These are phyloP conservation scores for Keiferia lycopersicella DNA, from an alignment of 2,888 invertebrate genomes.

Conservation along the genomic window DNA sequence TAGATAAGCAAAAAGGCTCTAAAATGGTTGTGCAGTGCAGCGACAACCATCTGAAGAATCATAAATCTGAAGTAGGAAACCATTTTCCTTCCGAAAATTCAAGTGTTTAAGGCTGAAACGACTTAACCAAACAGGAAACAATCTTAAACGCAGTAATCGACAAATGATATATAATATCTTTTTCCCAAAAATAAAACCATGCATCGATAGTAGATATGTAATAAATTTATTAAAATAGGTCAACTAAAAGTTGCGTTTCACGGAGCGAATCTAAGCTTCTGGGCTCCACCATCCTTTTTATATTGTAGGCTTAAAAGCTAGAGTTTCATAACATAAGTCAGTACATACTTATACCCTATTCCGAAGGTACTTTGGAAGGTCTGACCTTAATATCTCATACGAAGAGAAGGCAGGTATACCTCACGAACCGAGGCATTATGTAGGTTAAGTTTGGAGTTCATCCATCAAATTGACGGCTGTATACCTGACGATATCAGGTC, in stretches of 20 bases:
- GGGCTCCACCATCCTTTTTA: not conserved
- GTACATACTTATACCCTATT: not conserved
- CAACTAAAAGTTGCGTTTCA: not conserved
- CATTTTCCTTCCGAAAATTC: too few species aligned
- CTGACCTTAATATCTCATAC: conserved; percentile 17
- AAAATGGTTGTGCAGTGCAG: too few species aligned
- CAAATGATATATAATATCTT: too few species aligned
- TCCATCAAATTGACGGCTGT: conserved; percentile 13
- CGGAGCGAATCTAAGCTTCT: not conserved
- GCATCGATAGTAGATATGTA: too few species aligned
- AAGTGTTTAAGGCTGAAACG: too few species aligned
- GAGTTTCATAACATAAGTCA: conserved; percentile 1
- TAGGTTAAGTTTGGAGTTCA: conserved; percentile 17
- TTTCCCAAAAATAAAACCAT: too few species aligned
- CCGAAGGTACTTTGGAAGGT: not conserved
- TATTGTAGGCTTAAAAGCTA: not conserved
- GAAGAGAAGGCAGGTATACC: not conserved
- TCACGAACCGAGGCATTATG: not conserved
- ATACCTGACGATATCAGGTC: conserved; percentile 2
- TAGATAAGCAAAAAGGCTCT: too few species aligned
- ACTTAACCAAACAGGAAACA: too few species aligned
- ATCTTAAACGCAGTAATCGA: too few species aligned
- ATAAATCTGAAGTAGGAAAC: too few species aligned
- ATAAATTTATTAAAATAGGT: not conserved
- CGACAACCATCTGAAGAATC: too few species aligned